These are phyloP conservation scores for Euura lappo DNA, from an alignment of 1,140 invertebrate genomes.

Conservation along the genomic window DNA sequence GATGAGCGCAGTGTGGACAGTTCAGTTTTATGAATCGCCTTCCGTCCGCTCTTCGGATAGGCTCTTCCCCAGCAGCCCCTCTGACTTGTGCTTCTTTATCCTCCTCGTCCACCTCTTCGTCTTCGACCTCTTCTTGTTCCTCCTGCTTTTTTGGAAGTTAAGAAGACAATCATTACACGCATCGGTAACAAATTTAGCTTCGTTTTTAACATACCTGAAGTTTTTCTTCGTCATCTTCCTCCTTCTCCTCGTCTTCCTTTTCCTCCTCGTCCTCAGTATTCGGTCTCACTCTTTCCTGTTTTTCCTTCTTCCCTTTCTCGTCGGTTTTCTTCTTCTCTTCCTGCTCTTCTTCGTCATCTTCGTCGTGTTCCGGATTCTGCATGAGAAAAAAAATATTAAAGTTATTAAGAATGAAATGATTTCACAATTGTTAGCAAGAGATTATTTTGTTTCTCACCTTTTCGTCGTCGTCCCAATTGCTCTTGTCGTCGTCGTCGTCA, in stretches of 20 bases:
- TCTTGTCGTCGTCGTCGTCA: slow-evolving; percentile 53
- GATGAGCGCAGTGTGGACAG: slow-evolving; percentile 76
- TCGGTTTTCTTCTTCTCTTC: slow-evolving; percentile 48
- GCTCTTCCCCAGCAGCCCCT: slow-evolving; percentile 42
- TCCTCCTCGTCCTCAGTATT: slow-evolving; percentile 56
- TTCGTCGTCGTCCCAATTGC: slow-evolving; percentile 54
- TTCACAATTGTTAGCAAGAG: too few relatives aligned
- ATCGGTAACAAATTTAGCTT: too few relatives aligned
- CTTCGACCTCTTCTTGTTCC: slow-evolving; percentile 56
- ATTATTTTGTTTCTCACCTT: slow-evolving; percentile 40
- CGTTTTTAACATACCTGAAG: slow-evolving; percentile 30
- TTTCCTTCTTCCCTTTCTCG: slow-evolving; percentile 52
- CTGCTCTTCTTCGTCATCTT: slow-evolving; percentile 46
- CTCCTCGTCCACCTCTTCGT: slow-evolving; percentile 57
- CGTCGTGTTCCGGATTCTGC: slow-evolving; percentile 36
- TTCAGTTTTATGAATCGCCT: slow-evolving; percentile 70
- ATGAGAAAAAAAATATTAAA: neutral
- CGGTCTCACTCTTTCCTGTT: slow-evolving; percentile 44
- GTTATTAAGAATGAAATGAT: slow-evolving; percentile 11
- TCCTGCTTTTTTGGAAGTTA: slow-evolving; percentile 24
- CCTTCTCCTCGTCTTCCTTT: slow-evolving; percentile 56
- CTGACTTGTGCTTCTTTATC: slow-evolving; percentile 46
- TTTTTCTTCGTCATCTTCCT: slow-evolving; percentile 49
- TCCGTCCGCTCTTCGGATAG: slow-evolving; percentile 54
- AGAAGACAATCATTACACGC: neutral